Conservation (phyloP, 1,140 invertebrate genomes). For the Drosophila simulans region DNA sequence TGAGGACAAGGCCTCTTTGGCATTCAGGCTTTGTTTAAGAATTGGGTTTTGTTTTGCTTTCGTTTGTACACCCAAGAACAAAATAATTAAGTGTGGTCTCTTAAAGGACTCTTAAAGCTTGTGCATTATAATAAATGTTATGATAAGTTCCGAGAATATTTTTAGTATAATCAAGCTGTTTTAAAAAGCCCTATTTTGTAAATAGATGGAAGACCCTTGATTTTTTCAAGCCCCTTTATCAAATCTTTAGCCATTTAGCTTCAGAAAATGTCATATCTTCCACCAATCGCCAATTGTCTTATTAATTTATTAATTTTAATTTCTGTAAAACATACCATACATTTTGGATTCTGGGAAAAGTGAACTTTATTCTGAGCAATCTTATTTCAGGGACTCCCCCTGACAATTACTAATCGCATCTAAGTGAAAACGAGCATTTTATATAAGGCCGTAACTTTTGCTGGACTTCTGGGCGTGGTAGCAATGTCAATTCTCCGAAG, state of each 20-base stretch:
- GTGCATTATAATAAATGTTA: background rate
- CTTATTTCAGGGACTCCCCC: background rate
- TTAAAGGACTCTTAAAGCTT: background rate
- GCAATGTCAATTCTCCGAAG: slow-evolving; percentile 20
- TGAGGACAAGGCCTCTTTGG: slow-evolving; percentile 13
- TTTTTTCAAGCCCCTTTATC: no score
- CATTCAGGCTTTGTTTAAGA: slow-evolving; percentile 8
- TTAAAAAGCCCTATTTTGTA: no score
- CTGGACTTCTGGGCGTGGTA: slow-evolving; percentile 34
- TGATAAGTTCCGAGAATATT: background rate
- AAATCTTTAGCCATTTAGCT: background rate
- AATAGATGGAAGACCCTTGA: no score
- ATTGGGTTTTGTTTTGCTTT: slow-evolving; percentile 21
- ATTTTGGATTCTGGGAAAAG: background rate
- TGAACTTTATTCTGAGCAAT: background rate
- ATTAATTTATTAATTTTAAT: background rate
- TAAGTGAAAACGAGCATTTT: slow-evolving; percentile 47
- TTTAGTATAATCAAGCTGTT: no score
- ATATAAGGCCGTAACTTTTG: slow-evolving; percentile 39
- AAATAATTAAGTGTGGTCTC: background rate
- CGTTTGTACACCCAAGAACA: background rate
- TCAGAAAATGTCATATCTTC: background rate
- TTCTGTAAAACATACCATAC: slow-evolving; percentile 2
- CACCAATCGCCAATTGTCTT: no score
- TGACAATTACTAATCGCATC: slow-evolving; percentile 24